phyloP scores from a whole-genome alignment of 2,113 vertebrate genomes.

The Panthera tigris region DNA sequence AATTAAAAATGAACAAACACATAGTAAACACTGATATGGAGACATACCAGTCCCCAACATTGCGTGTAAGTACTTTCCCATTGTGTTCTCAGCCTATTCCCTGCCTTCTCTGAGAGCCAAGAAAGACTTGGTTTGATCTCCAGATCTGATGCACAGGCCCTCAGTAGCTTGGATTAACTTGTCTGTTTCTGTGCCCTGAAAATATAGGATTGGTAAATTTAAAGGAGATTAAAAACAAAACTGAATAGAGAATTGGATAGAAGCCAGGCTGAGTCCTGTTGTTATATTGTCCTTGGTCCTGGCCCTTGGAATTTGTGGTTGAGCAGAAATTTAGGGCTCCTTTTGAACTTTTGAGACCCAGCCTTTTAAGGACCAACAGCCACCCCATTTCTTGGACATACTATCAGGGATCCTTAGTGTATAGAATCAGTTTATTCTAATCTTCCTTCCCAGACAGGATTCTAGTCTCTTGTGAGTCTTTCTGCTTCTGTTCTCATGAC shows the following conservation, averaged over 20 bases:
- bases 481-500: background rate
- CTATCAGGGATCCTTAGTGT: background rate
- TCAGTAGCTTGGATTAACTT: constrained; percentile 10
- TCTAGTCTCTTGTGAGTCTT: background rate
- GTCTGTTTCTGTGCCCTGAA: constrained; percentile 4
- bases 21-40: no score
- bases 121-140: background rate
- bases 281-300: background rate
- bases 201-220: constrained; percentile 21
- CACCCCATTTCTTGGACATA: background rate
- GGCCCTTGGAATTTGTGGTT: background rate
- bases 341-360: background rate
- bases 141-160: background rate
- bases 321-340: background rate
- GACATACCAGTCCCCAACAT: background rate
- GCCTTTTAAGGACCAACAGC: background rate
- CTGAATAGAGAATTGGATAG: background rate
- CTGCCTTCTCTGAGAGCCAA: background rate
- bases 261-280: background rate
- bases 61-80: background rate
- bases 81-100: background rate
- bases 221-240: constrained; percentile 42
- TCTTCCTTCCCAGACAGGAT: background rate
- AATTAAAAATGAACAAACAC: background rate
- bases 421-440: background rate